Evolutionary conservation across 1,140 invertebrate species (phyloP), one percentile per base, ranked within the genome.

Genomic region (Dendroctonus valens): DNA sequence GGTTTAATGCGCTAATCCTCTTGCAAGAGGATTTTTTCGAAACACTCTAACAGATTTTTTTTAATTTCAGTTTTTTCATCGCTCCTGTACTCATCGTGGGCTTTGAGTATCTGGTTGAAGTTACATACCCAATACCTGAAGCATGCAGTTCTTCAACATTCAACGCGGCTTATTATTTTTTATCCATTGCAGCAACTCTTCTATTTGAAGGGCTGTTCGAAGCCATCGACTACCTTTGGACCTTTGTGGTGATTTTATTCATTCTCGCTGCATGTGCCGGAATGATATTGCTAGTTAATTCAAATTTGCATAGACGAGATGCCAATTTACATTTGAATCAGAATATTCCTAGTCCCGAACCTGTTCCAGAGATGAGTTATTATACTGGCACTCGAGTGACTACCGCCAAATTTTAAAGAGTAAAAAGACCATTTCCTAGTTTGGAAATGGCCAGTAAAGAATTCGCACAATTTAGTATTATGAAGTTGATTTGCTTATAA

Each of bases 41-140:
- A 46, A 9, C 44, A 14, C 1, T 4, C 4, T 46, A 2, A 14
- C 4, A 46, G 4, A 11, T 44, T n/a, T n/a, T n/a, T n/a, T n/a
- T n/a, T n/a, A n/a, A n/a, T 75, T 72, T 59, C 59, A 75, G 74
- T 15, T 75, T 75, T 53, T 74, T 73, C 48, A 55, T 68, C 5
- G 69, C 70, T 8, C 68, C 66, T 37, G 67, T 67, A 15, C 60
- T 73, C 38, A 67, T 70, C 37, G 66, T 74, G 0, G 70, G 72
- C 11, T 73, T 72, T 41, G 73, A 75, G 55, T 75, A 72, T 59
- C 57, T 66, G 5, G 65, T 70, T 6, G 74, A 75, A 70, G 58
- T 72, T 1, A 72, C 73, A 6, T 74, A 73, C 59, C 74, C 74
- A 39, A 48, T 73, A 49, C 70, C 74, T 9, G 73, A 72, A 68